A percentile compares a stretch with the other conserved stretches of the same genome.
These are phyloP conservation scores for Anagrus nilaparvatae DNA, from an alignment of 1,140 invertebrate species.

Conservation along the genomic window DNA sequence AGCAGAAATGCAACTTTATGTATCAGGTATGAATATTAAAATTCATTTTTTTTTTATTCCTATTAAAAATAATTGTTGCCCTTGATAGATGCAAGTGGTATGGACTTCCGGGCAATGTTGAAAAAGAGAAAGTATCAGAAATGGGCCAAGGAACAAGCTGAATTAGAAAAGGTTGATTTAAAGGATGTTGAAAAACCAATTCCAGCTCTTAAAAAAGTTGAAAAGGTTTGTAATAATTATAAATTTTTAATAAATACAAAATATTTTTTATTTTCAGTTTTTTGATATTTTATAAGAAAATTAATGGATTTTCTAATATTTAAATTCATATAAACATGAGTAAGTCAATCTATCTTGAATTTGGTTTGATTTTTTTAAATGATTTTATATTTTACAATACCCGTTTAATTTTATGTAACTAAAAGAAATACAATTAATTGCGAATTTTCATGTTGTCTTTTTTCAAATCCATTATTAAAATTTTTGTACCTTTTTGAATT, in stretches of 20 bases:
- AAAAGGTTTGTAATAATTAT: slow-evolving; percentile 60
- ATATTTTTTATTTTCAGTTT: neutral
- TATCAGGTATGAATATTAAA: slow-evolving; percentile 65
- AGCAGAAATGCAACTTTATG: slow-evolving; percentile 90
- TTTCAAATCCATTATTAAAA: too few species aligned
- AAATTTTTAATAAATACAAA: neutral
- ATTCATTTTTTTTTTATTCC: neutral
- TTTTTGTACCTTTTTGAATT: too few species aligned
- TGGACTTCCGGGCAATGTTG: slow-evolving; percentile 97
- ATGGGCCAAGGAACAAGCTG: slow-evolving; percentile 81
- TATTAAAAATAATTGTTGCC: slow-evolving; percentile 4
- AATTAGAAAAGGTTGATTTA: slow-evolving; percentile 84
- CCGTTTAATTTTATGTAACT: too few species aligned
- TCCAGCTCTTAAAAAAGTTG: slow-evolving; percentile 80
- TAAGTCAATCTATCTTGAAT: too few species aligned
- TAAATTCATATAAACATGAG: too few species aligned
- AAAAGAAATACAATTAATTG: too few species aligned
- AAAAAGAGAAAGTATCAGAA: slow-evolving; percentile 94
- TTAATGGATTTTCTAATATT: neutral
- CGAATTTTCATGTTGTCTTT: too few species aligned
- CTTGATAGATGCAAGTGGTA: slow-evolving; percentile 37
- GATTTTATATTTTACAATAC: too few species aligned
- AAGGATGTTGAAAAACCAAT: slow-evolving; percentile 84
- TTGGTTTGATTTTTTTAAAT: too few species aligned
- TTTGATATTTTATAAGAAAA: slow-evolving; percentile 1